Percentiles rank a stretch among this genome's conserved stretches.
Conservation (phyloP, 2,888 invertebrate species). For the Aspidiotus rigidus region DNA sequence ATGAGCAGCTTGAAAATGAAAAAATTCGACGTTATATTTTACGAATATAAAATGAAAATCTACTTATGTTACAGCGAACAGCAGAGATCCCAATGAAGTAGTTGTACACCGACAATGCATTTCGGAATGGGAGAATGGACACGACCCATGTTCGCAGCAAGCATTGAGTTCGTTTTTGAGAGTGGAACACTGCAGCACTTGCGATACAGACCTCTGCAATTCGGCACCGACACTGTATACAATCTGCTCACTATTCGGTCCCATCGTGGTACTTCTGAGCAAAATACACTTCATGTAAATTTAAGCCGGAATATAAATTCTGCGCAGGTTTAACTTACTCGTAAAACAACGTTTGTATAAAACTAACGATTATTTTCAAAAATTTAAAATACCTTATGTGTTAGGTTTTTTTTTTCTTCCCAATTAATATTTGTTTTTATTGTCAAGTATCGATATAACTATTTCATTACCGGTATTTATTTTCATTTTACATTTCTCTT, state of each 20-base stretch:
- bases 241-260: conserved; percentile 15
- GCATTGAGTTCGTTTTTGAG: conserved; percentile 44
- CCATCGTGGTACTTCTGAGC: conserved; percentile 19
- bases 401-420: too few species aligned
- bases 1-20: too few species aligned
- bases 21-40: too few species aligned
- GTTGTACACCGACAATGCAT: conserved; percentile 9
- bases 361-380: too few species aligned
- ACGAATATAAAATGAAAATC: neutral
- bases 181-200: conserved; percentile 56
- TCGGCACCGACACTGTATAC: conserved; percentile 45
- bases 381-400: too few species aligned
- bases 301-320: neutral
- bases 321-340: too few species aligned
- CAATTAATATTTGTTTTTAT: too few species aligned
- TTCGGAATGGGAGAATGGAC: conserved; percentile 9
- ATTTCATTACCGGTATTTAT: too few species aligned
- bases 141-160: conserved; percentile 15
- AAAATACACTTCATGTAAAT: conserved; percentile 16
- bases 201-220: conserved; percentile 61
- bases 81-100: conserved; percentile 12
- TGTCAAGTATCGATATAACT: too few species aligned
- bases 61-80: conserved; percentile 18
- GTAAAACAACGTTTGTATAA: too few species aligned
- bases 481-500: too few species aligned